Evolutionary conservation across 2,888 invertebrate species (phyloP), one percentile per base, ranked within the genome.

Genomic region (Cancer borealis): DNA sequence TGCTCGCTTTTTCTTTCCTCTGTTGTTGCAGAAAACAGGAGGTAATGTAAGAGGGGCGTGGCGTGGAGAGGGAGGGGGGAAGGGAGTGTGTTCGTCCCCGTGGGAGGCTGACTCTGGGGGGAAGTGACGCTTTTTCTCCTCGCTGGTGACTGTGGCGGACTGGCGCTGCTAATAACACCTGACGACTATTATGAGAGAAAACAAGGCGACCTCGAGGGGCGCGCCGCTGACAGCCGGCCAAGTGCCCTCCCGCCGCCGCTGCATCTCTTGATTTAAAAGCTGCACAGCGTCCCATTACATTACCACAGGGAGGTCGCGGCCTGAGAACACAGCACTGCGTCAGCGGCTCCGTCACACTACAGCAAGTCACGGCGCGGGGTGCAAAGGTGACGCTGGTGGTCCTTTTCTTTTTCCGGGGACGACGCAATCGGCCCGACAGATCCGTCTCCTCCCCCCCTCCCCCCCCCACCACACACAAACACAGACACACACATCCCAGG

Each of bases 161-260:
- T 91, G 91, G 46, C 91, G 73, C 66, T 46, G 91, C 91, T 91
- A 91, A 91, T 73, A 91, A 66, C 73, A 91, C 73, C 91, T 66
- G 91, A 73, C 91, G 73, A 73, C 46, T 91, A 91, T 91, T 91
- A 91, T 91, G 91, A 91, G 91, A 91, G 73, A 73, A 73, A 91
- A 91, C 91, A 91, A n/a, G n/a, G 60, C 60, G 30, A 46, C 66
- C 8, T 12, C 4, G 91, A 54, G 10, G 91, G 45, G 45, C 45
- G 45, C 45, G 73, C 3, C 21, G 66, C 73, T 91, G 91, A 73
- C 91, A 45, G 91, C 21, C 60, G 73, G 73, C 91, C 73, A 60
- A n/a, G 91, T 73, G 73, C 91, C 73, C 39, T 73, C 73, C 73
- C 54, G 45, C 66, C 54, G 45, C 66, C 12, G 79, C 26, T 79